Conservation (phyloP, 2,888 invertebrate species). For the Minunthozetes semirufus region DNA sequence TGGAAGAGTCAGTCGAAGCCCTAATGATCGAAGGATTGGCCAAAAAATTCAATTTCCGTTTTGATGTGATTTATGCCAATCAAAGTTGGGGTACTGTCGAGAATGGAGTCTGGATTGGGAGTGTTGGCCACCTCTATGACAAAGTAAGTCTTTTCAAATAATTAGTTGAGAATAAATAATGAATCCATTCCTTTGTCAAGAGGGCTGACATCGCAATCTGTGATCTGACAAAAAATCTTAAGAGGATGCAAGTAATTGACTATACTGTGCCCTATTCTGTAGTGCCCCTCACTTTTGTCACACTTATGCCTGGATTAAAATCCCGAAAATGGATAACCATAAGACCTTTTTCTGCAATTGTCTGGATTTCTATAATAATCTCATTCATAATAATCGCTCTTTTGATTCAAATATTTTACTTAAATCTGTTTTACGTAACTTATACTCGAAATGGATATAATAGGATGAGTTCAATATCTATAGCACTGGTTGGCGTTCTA, state of each 20-base stretch:
- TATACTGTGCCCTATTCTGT: neutral
- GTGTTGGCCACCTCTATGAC: neutral
- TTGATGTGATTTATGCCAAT: neutral
- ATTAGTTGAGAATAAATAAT: neutral
- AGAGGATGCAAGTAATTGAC: constrained; percentile 1
- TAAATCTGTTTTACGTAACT: neutral
- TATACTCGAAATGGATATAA: neutral
- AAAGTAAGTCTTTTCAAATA: neutral
- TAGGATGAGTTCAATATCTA: neutral
- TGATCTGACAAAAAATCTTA: neutral
- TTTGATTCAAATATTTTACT: neutral
- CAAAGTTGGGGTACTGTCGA: neutral
- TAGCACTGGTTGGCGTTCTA: neutral
- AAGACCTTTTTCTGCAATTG: neutral
- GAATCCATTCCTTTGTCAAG: neutral
- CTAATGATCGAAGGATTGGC: neutral
- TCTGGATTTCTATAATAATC: neutral
- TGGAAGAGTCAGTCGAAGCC: neutral
- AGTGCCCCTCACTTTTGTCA: neutral
- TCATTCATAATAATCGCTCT: neutral
- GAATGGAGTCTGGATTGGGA: neutral
- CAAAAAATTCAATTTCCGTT: neutral
- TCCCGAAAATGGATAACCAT: constrained; percentile 16
- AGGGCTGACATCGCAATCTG: constrained; percentile 25
- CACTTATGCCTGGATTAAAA: neutral